phyloP scores from a whole-genome alignment of 2,888 invertebrate species.

The Pomacea canaliculata region DNA sequence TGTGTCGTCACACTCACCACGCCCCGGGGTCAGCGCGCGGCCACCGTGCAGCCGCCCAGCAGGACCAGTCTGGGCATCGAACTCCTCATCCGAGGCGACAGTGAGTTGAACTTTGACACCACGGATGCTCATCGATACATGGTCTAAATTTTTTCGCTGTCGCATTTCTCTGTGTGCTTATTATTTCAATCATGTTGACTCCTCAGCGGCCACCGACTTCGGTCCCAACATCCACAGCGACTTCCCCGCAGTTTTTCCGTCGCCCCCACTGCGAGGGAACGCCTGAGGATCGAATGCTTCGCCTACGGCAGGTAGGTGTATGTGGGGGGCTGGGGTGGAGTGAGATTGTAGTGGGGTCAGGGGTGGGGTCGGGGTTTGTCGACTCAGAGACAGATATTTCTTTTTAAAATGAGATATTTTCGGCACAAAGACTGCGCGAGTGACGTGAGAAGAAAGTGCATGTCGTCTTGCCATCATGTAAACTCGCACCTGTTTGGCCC shows the following conservation, averaged over 20 bases:
- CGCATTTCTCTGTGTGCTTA: no score
- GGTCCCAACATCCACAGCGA: conserved; percentile 77
- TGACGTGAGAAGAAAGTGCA: no score
- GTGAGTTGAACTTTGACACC: conserved; percentile 32
- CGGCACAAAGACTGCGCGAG: no score
- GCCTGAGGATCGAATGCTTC: conserved; percentile 92
- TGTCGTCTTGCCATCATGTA: no score
- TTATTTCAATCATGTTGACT: no score
- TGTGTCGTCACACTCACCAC: conserved; percentile 50
- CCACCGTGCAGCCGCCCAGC: conserved; percentile 45
- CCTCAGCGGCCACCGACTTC: conserved; percentile 38
- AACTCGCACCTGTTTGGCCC: background rate
- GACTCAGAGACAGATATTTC: no score
- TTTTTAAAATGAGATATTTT: no score
- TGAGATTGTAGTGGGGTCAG: no score
- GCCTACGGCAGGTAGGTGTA: conserved; percentile 89
- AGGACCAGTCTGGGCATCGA: conserved; percentile 46
- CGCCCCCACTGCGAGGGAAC: conserved; percentile 91
- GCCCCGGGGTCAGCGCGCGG: conserved; percentile 33
- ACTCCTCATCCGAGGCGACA: conserved; percentile 41
- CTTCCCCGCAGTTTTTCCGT: conserved; percentile 95
- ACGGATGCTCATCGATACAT: no score
- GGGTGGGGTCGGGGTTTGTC: no score
- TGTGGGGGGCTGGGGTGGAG: no score
- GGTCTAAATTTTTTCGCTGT: no score